These are phyloP conservation scores for Cyprinodon brontotheroides DNA, from an alignment of 2,113 vertebrate genomes.

Conservation along the genomic window DNA sequence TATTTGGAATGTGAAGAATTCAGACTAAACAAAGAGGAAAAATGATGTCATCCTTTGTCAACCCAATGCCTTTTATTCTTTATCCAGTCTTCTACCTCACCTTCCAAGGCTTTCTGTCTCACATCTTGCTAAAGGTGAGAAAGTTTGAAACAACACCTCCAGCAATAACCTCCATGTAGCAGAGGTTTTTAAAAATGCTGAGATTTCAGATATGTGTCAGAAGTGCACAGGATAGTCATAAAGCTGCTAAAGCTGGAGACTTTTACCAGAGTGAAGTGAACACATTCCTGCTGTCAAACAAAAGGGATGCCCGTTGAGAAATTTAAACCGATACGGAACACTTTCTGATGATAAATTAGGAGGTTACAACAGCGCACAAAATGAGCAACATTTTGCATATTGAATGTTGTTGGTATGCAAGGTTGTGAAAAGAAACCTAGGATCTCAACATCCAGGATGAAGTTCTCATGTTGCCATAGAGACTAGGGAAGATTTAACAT, in stretches of 20 bases:
- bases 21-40: neutral
- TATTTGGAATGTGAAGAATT: neutral
- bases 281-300: neutral
- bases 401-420: neutral
- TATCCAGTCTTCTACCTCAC: neutral
- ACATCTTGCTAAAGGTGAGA: slow-evolving; percentile 10
- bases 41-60: neutral
- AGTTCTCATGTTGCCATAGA: slow-evolving; percentile 45
- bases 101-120: neutral
- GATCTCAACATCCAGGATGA: neutral
- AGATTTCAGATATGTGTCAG: slow-evolving; percentile 46
- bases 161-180: neutral
- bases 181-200: slow-evolving; percentile 26
- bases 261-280: neutral
- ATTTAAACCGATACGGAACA: neutral
- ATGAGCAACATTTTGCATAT: neutral
- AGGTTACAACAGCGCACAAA: neutral
- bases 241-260: slow-evolving; percentile 35
- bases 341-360: neutral
- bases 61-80: neutral
- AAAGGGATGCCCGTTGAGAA: neutral
- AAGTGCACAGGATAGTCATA: slow-evolving; percentile 16
- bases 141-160: slow-evolving; percentile 22
- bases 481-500: slow-evolving; percentile 10
- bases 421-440: neutral